Evolutionary conservation across 2,888 invertebrate species (phyloP).

Genomic region (Volucella bombylans): DNA sequence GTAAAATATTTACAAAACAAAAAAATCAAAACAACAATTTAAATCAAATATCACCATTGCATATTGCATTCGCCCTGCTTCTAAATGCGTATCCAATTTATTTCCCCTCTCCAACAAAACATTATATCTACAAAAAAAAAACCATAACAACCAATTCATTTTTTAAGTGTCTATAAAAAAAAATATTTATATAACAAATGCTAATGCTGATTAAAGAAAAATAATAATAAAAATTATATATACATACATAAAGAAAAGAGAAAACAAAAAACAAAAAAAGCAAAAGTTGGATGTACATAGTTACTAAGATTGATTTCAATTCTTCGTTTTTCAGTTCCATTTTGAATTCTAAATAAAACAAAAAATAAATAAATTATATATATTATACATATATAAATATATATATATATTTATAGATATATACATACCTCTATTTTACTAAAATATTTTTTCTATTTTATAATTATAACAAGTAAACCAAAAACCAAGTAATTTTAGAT

Average conservation of each 20-base stretch:
- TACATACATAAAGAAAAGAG: slow-evolving; percentile 29
- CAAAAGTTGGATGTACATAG: slow-evolving; percentile 65
- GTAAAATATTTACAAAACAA: slow-evolving; percentile 31
- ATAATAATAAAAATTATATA: slow-evolving; percentile 34
- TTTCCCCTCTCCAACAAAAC: slow-evolving; percentile 10
- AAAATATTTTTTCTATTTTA: slow-evolving; percentile 74
- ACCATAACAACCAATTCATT: slow-evolving; percentile 27
- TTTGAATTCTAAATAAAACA: slow-evolving; percentile 69
- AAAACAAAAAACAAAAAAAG: slow-evolving; percentile 23
- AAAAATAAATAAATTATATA: slow-evolving; percentile 47
- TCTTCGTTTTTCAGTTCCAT: slow-evolving; percentile 67
- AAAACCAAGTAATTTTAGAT: slow-evolving; percentile 55
- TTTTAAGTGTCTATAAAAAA: slow-evolving; percentile 66
- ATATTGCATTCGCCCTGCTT: slow-evolving; percentile 28
- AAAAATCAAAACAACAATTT: slow-evolving; percentile 5
- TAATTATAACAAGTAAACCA: slow-evolving; percentile 60
- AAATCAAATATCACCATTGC: slow-evolving; percentile 62
- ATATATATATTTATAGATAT: slow-evolving; percentile 73
- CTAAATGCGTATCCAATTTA: slow-evolving; percentile 48
- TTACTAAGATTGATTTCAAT: slow-evolving; percentile 68
- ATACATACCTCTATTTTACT: slow-evolving; percentile 74
- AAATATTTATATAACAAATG: slow-evolving; percentile 8
- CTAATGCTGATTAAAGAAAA: slow-evolving; percentile 30
- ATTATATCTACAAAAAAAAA: slow-evolving; percentile 36
- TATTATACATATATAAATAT: slow-evolving; percentile 55